phyloP scores from a whole-genome alignment of 2,797 vertebrate species.

The Echeneis naucrates region DNA sequence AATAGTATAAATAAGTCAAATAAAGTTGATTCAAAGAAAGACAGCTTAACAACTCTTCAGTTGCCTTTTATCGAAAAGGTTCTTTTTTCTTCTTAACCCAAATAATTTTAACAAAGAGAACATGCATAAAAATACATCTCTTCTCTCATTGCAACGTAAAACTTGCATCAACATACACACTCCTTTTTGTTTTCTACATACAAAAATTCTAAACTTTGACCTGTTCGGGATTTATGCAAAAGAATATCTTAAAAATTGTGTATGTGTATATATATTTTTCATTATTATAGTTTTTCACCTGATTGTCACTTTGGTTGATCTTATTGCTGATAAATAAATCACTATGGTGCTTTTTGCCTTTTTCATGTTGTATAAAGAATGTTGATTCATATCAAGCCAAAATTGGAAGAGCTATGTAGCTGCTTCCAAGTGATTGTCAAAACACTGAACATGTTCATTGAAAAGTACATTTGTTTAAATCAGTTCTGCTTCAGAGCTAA shows the following conservation, averaged over 20 bases:
- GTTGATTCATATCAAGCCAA: neutral
- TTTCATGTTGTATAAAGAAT: neutral
- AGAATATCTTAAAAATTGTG: neutral
- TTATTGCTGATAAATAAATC: conserved; percentile 50
- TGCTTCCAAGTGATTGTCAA: conserved; percentile 39
- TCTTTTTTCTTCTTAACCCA: conserved; percentile 34
- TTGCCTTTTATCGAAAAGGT: conserved; percentile 64
- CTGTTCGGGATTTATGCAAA: conserved; percentile 11
- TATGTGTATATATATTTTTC: too few relatives aligned
- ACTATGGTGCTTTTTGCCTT: conserved; percentile 1
- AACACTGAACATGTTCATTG: conserved; percentile 6
- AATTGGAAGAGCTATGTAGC: conserved; percentile 8
- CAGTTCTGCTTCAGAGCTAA: conserved; percentile 7
- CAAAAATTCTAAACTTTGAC: conserved; percentile 46
- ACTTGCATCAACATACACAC: conserved; percentile 38
- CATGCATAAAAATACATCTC: conserved; percentile 68
- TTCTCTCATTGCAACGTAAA: conserved; percentile 37
- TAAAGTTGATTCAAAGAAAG: neutral
- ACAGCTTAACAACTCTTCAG: conserved; percentile 19
- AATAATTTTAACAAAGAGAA: conserved; percentile 62
- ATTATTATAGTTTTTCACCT: conserved; percentile 28
- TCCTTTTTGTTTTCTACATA: conserved; percentile 62
- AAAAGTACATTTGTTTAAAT: neutral
- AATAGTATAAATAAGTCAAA: too few relatives aligned
- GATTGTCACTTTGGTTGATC: conserved; percentile 63